phyloP scores from a whole-genome alignment of 2,797 vertebrate genomes.

The Ciconia nigra region DNA sequence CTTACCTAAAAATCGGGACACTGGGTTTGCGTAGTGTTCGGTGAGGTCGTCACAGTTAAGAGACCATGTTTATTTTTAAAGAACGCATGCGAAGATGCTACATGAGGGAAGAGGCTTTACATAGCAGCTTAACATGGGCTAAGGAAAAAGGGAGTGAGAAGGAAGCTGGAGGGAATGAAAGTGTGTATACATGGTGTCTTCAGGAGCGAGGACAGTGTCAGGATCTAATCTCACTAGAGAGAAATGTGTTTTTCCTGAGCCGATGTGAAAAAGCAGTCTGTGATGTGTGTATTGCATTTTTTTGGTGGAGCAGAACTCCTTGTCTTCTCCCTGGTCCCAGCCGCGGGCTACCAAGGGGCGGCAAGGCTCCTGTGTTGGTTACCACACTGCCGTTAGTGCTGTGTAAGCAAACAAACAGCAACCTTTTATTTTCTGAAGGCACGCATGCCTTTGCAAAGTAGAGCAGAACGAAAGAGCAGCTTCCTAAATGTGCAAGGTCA shows the following conservation, averaged over 20 bases:
- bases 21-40: not conserved
- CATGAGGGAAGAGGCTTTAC: not conserved
- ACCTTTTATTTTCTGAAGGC: not conserved
- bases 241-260: not conserved
- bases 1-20: not conserved
- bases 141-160: not conserved
- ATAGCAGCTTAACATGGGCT: not conserved
- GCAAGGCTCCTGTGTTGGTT: not conserved
- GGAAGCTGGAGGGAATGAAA: not conserved
- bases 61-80: not conserved
- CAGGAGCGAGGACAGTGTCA: not conserved
- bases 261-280: not conserved
- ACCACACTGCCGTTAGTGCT: not conserved
- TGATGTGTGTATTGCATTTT: not conserved
- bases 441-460: not conserved
- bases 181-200: not conserved
- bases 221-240: not conserved
- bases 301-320: not conserved
- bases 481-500: not conserved
- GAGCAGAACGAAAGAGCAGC: conserved; percentile 14
- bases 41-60: not conserved
- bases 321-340: not conserved
- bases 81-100: not conserved
- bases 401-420: not conserved
- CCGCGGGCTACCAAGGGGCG: not conserved